Evolutionary conservation across 1,140 invertebrate genomes (phyloP).

Genomic region (Zaprionus kolodkinae): DNA sequence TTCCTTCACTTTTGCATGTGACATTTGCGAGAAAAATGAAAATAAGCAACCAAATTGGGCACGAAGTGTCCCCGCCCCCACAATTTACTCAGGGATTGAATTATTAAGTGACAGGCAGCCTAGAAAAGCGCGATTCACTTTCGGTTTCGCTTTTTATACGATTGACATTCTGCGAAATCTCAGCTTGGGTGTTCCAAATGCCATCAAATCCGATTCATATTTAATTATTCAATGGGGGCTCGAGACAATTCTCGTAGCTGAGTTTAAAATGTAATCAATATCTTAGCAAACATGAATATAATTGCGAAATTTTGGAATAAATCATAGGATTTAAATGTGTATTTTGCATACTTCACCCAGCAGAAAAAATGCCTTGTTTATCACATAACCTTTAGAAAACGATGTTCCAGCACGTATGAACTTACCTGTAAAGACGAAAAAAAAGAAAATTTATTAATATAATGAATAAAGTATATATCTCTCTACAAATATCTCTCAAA

Average conservation of each 20-base stretch:
- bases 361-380: not conserved
- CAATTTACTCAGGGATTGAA: constrained; percentile 51
- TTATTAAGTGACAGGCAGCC: constrained; percentile 71
- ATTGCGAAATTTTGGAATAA: not conserved
- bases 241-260: not conserved
- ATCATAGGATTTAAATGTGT: not conserved
- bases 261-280: constrained; percentile 18
- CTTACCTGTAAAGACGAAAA: constrained; percentile 58
- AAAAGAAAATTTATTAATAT: not conserved
- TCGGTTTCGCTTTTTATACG: constrained; percentile 66
- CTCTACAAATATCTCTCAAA: too few relatives aligned
- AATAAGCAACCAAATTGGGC: constrained; percentile 50
- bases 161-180: constrained; percentile 58
- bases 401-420: not conserved
- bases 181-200: constrained; percentile 38
- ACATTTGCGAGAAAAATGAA: constrained; percentile 49
- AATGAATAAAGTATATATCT: too few relatives aligned
- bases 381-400: not conserved
- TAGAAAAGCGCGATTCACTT: constrained; percentile 43
- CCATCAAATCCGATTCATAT: constrained; percentile 68
- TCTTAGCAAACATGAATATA: not conserved
- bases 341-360: not conserved
- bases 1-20: constrained; percentile 47
- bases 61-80: constrained; percentile 30
- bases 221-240: constrained; percentile 48